phyloP scores from a whole-genome alignment of 2,113 vertebrate genomes.

The Oryctolagus cuniculus region mOryCun1.1 NC_091442.1:94579001-94579500 shows the following conservation, averaged over 20 bases:
- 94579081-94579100: background rate
- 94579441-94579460: conserved; percentile 93
- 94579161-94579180: background rate
- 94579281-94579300: conserved; percentile 97
- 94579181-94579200: background rate
- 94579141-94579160: background rate
- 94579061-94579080: background rate
- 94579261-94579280: conserved; percentile 88
- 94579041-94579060: background rate
- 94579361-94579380: conserved; percentile 88
- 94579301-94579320: conserved; percentile 92
- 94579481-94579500: conserved; percentile 89
- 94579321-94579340: conserved; percentile 98
- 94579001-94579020: rapidly evolving
- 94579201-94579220: background rate
- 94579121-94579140: conserved; percentile 30
- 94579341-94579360: conserved; percentile 94
- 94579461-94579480: conserved; percentile 96
- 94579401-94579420: conserved; percentile 91
- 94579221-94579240: too few species aligned
- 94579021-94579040: background rate
- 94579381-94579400: conserved; percentile 95
- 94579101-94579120: background rate
- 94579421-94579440: conserved; percentile 91
- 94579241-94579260: too few species aligned